A percentile compares a stretch with the other conserved stretches of the same genome.
Conservation (phyloP, 92 coral and sea anemone species). For the Porites evermanni region DNA sequence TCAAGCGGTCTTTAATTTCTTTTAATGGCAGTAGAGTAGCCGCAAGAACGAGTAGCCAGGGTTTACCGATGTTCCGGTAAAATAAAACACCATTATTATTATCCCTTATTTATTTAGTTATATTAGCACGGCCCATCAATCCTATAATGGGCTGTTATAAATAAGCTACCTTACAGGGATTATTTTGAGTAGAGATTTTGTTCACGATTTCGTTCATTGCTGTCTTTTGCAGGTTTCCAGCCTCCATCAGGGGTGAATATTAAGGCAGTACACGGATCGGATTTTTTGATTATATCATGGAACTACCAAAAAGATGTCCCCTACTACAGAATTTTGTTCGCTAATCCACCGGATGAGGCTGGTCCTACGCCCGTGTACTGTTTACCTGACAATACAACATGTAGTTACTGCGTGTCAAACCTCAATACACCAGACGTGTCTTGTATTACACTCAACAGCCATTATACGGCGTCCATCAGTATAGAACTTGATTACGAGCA, state of each 20-base stretch:
- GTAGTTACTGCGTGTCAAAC: constrained; percentile 43
- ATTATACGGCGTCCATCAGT: not conserved
- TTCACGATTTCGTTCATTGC: no score
- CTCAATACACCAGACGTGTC: constrained; percentile 10
- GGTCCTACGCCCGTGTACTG: constrained; percentile 36
- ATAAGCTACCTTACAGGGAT: no score
- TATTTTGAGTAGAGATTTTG: no score
- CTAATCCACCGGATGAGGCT: constrained; percentile 6
- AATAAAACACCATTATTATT: no score
- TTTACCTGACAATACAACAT: constrained; percentile 12
- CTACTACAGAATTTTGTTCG: constrained; percentile 37
- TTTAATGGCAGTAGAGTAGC: no score
- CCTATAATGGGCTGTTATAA: no score
- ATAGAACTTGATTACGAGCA: constrained; percentile 21
- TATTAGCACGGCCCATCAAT: no score
- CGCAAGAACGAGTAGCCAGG: no score
- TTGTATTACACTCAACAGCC: constrained; percentile 14
- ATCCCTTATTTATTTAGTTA: no score
- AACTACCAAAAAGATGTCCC: constrained; percentile 5
- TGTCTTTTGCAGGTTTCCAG: not conserved
- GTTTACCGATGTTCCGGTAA: no score
- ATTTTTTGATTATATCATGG: constrained; percentile 45
- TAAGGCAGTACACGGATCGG: constrained; percentile 13
- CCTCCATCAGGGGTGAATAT: constrained; percentile 28
- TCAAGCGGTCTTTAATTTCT: no score